phyloP scores from a whole-genome alignment of 2,797 vertebrate genomes.

The Sylvia borin region DNA sequence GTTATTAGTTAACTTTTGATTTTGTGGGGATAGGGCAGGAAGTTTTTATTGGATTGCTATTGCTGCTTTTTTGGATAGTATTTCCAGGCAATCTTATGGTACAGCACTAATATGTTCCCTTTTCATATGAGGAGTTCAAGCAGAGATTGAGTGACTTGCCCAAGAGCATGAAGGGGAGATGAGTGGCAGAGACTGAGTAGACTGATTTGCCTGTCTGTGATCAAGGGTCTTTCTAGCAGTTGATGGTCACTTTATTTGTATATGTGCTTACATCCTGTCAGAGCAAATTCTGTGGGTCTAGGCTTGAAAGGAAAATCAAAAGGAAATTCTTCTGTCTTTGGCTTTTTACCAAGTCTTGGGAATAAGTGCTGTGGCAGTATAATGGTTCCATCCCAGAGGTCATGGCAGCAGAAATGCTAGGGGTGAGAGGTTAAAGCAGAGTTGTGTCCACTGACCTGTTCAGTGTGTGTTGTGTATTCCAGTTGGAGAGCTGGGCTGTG shows the following conservation, averaged over 20 bases:
- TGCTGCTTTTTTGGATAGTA: background rate
- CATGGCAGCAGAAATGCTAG: conserved; percentile 59
- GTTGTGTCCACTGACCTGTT: conserved; percentile 64
- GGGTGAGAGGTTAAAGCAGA: conserved; percentile 69
- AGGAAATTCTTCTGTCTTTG: background rate
- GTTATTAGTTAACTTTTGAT: background rate
- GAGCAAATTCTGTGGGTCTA: background rate
- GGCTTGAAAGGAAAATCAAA: background rate
- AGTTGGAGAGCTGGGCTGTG: background rate
- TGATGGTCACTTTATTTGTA: background rate
- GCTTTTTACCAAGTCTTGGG: background rate
- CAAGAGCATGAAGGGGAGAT: background rate
- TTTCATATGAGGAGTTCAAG: background rate
- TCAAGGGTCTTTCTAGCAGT: background rate
- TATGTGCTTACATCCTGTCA: background rate
- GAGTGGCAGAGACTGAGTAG: background rate
- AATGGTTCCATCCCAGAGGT: conserved; percentile 50
- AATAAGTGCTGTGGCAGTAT: background rate
- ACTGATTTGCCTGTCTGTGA: background rate
- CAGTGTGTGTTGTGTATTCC: conserved; percentile 54
- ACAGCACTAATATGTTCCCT: background rate
- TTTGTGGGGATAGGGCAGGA: background rate
- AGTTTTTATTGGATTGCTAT: background rate
- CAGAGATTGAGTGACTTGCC: background rate
- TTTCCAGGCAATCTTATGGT: background rate